A percentile compares a stretch with the other conserved stretches of the same genome.
Evolutionary conservation across 64 coral and sea anemone genomes (phyloP).

Genomic region (Actinia equina): DNA sequence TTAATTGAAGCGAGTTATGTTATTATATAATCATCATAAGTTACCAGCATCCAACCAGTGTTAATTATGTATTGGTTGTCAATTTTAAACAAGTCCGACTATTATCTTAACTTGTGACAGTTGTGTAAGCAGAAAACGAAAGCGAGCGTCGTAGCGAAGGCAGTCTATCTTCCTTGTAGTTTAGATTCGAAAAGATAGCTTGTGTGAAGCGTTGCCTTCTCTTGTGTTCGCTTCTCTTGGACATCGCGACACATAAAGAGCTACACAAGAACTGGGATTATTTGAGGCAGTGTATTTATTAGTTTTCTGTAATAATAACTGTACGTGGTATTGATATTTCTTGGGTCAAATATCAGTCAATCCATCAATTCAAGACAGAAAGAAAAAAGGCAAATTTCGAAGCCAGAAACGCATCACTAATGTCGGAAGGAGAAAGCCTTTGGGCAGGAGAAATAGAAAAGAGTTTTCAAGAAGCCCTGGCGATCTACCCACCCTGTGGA

Average conservation of each 20-base stretch:
- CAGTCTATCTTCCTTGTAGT: background rate
- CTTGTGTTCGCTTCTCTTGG: background rate
- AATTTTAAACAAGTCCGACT: background rate
- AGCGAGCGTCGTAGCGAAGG: background rate
- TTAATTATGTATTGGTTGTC: slow-evolving; percentile 1
- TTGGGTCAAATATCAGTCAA: slow-evolving; percentile 21
- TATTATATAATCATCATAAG: slow-evolving; percentile 4
- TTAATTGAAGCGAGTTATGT: background rate
- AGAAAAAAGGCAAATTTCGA: background rate
- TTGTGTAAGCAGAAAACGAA: background rate
- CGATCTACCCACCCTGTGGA: slow-evolving; percentile 97
- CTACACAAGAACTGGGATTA: background rate
- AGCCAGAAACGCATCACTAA: background rate
- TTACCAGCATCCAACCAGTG: background rate
- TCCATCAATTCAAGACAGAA: background rate
- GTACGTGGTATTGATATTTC: background rate
- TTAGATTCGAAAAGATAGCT: background rate
- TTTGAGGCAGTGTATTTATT: background rate
- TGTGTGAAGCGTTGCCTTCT: background rate
- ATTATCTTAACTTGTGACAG: background rate
- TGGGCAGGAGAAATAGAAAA: slow-evolving; percentile 98
- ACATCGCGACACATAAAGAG: background rate
- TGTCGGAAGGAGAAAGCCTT: slow-evolving; percentile 72
- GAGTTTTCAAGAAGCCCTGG: slow-evolving; percentile 98
- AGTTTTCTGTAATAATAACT: background rate